Base-by-base conservation (phyloP, 2,797 vertebrate species). In the Typhlichthys eigenmanni region DNA sequence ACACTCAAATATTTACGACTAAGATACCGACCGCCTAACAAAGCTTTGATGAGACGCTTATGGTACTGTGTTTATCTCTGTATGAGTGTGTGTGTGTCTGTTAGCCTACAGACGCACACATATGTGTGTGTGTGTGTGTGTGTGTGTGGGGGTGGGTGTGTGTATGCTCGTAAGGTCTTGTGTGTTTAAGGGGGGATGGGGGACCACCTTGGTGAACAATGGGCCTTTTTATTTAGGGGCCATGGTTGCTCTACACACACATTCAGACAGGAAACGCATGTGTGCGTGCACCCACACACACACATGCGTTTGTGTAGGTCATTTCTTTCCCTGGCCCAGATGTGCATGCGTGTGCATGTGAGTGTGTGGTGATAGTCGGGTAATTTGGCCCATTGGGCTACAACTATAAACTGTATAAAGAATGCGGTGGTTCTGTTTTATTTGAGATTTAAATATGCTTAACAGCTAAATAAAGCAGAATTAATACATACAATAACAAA, bases 181-280 rank as follows among this genome's bases (percentile, higher is more conserved):
- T n/a, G 48, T 60, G 56, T 29, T 12, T 57, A 29, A 62, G 54
- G 61, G 72, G 70, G 63, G 79, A 50, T 78, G 71, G 64, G 76
- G 81, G 92, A 93, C 91, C 92, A 92, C 92, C 90, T 89, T 83
- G 72, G 83, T 78, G 90, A 92, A 93, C 91, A 93, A 93, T 92
- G 81, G 83, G 64, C 70, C 89, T 89, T 92, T 93, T 90, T 88
- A 90, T 38, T 86, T 38, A 38, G 34, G 34, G 34, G 34, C 5
- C 7, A 7, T 38, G 34, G 34, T 38, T 1, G 34, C 34, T 38
- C 5, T 34, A 59, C 60, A 66, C 60, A 58, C 49, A 61, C 32
- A 58, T 5, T 62, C 75, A 64, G 63, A 76, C 78, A 86, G 80
- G 80, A 81, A 80, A 78, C 68, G 1, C 68, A 63, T 63, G 38